Conservation (phyloP, 2,888 invertebrate species). For the Oxycera nigricornis region DNA sequence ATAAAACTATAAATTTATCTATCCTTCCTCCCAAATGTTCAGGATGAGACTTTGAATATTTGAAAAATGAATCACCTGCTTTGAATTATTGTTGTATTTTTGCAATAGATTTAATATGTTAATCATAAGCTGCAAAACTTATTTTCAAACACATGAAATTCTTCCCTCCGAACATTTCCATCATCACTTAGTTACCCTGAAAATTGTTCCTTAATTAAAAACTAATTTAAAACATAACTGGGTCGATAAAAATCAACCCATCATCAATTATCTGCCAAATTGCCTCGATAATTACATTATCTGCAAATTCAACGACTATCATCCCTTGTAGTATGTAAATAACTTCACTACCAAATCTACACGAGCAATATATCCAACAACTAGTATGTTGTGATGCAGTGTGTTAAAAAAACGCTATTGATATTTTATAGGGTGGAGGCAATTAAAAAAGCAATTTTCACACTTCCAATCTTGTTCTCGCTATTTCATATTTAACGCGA, state of each 20-base stretch:
- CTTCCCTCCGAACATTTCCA: too few relatives aligned
- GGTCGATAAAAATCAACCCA: background rate
- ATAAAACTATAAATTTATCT: too few relatives aligned
- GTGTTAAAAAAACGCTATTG: constrained; percentile 22
- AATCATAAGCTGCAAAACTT: too few relatives aligned
- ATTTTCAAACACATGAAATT: too few relatives aligned
- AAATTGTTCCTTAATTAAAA: constrained; percentile 28
- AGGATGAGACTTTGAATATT: too few relatives aligned
- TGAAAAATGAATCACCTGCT: too few relatives aligned
- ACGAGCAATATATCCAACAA: background rate
- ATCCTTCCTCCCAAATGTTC: too few relatives aligned
- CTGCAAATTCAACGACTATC: background rate
- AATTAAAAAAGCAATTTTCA: constrained; percentile 40
- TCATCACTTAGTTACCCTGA: background rate
- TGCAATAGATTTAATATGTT: too few relatives aligned
- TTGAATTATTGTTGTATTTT: too few relatives aligned
- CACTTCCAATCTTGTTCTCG: constrained; percentile 23
- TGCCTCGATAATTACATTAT: constrained; percentile 14
- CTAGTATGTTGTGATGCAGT: background rate
- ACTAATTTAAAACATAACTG: constrained; percentile 26
- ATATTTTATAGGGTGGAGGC: constrained; percentile 38
- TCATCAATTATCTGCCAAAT: constrained; percentile 16
- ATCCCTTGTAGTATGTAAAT: constrained; percentile 15
- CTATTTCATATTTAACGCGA: constrained; percentile 22
- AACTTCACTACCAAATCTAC: constrained; percentile 6